phyloP scores from a whole-genome alignment of 2,888 invertebrate genomes.

The Crematogaster levior region DNA sequence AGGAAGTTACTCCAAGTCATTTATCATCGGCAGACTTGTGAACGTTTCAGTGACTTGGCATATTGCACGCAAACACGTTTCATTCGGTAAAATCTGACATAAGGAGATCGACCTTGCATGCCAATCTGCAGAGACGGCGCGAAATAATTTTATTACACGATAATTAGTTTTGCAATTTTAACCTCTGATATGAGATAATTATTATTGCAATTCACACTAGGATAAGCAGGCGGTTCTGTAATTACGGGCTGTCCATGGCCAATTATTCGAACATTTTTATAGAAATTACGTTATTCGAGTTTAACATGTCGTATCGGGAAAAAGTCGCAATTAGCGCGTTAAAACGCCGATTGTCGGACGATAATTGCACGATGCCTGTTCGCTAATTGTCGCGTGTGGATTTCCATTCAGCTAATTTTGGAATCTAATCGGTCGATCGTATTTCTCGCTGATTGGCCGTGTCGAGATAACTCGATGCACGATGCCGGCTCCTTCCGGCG shows the following conservation, averaged over 20 bases:
- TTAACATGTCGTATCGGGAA: not conserved
- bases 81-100: slow-evolving; percentile 37
- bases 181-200: slow-evolving; percentile 34
- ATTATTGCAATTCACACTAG: slow-evolving; percentile 3
- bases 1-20: slow-evolving; percentile 39
- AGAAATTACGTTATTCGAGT: not conserved
- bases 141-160: slow-evolving; percentile 9
- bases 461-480: slow-evolving; percentile 18
- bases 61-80: slow-evolving; percentile 24
- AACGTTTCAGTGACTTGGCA: slow-evolving; percentile 21
- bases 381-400: slow-evolving; percentile 19
- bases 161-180: slow-evolving; percentile 16
- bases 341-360: not conserved
- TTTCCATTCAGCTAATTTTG: slow-evolving; percentile 9
- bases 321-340: not conserved
- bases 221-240: not conserved
- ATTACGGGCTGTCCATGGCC: slow-evolving; percentile 12
- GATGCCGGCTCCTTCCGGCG: slow-evolving; percentile 23
- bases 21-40: slow-evolving; percentile 50
- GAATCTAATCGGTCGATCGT: slow-evolving; percentile 37
- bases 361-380: slow-evolving; percentile 10
- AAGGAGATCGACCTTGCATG: not conserved
- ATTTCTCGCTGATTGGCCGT: not conserved
- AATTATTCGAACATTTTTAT: not conserved
- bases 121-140: not conserved